Conservation (phyloP, 2,113 vertebrate genomes). For the Hystrix brachyura region DNA sequence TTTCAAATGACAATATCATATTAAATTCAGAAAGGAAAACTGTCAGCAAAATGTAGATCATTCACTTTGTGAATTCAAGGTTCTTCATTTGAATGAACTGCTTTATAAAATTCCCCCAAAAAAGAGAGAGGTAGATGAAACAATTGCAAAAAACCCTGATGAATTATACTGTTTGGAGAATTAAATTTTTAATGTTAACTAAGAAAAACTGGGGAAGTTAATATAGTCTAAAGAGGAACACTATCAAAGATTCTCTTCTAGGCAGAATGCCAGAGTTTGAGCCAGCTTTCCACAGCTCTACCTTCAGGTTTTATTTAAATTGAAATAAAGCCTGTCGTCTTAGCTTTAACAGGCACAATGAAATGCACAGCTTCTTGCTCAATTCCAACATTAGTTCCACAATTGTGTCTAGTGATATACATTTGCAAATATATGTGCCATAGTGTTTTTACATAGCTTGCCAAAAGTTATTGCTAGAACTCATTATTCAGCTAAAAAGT, state of each 20-base stretch:
- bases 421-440: conserved; percentile 75
- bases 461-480: conserved; percentile 78
- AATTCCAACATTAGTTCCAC: conserved; percentile 77
- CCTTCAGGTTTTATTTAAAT: conserved; percentile 88
- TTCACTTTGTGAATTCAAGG: conserved; percentile 77
- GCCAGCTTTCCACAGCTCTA: conserved; percentile 81
- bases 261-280: conserved; percentile 85
- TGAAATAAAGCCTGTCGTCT: conserved; percentile 87
- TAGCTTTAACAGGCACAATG: conserved; percentile 82
- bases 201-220: conserved; percentile 76
- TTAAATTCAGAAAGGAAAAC: conserved; percentile 81
- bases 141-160: conserved; percentile 77
- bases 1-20: conserved; percentile 78
- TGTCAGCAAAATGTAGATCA: conserved; percentile 80
- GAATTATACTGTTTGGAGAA: conserved; percentile 80
- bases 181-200: conserved; percentile 84
- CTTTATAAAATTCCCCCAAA: conserved; percentile 71
- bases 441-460: conserved; percentile 76
- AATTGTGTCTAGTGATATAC: conserved; percentile 78
- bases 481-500: conserved; percentile 74
- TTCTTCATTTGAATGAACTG: conserved; percentile 82
- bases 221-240: conserved; percentile 79
- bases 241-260: conserved; percentile 83
- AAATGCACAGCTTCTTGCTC: conserved; percentile 80
- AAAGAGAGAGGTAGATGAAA: conserved; percentile 78